Percentiles rank a stretch among this genome's conserved stretches.
These are phyloP conservation scores for Cantharis rustica DNA, from an alignment of 2,888 invertebrate species.

Conservation along the genomic window DNA sequence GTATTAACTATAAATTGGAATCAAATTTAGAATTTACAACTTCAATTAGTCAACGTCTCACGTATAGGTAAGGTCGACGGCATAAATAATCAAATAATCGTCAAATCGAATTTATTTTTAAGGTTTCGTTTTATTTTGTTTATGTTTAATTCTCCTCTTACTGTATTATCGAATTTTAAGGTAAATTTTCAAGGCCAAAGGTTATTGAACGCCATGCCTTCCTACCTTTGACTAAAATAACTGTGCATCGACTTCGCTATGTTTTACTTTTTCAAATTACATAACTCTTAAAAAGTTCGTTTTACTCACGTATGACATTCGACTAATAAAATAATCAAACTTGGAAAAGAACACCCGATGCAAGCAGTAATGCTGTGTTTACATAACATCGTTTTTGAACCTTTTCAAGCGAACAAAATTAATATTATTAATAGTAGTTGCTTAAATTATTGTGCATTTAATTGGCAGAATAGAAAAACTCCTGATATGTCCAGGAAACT, in stretches of 20 bases:
- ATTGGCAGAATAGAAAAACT: not conserved
- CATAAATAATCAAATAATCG: not conserved
- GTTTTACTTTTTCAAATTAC: not conserved
- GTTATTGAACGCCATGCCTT: not conserved
- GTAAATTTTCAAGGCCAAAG: not conserved
- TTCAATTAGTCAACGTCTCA: not conserved
- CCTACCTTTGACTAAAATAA: not conserved
- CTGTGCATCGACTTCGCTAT: not conserved
- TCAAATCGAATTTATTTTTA: not conserved
- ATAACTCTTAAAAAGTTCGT: not conserved
- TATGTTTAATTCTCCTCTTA: not conserved
- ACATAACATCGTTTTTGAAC: not conserved
- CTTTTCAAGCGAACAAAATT: no score
- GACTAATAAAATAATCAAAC: not conserved
- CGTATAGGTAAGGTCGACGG: not conserved
- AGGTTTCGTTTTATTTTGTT: not conserved
- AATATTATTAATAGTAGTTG: not conserved
- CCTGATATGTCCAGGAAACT: no score
- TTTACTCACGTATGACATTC: not conserved
- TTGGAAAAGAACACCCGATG: not conserved
- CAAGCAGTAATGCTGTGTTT: not conserved
- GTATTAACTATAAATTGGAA: not conserved
- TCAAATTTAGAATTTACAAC: not conserved
- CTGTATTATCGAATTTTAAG: not conserved
- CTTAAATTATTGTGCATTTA: not conserved